phyloP scores from a whole-genome alignment of 2,113 vertebrate genomes.

The Dipodomys stephensi region DNA sequence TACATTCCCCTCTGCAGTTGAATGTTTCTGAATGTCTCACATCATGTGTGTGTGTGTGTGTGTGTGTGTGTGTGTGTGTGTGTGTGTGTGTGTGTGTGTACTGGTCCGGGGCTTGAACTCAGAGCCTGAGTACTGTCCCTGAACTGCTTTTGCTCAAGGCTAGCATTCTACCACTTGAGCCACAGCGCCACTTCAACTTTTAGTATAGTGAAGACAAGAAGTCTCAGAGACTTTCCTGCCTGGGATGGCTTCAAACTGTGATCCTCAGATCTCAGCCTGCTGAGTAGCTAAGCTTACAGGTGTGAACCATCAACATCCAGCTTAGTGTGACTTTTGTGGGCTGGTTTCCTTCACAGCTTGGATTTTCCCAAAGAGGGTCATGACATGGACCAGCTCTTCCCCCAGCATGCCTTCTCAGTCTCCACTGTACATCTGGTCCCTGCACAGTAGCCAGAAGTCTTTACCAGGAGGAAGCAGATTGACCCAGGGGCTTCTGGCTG shows the following conservation, averaged over 20 bases:
- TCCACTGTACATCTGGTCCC: not conserved
- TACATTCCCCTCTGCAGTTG: not conserved
- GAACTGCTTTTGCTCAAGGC: too few species aligned
- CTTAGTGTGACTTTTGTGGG: not conserved
- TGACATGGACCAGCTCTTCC: not conserved
- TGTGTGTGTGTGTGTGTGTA: too few species aligned
- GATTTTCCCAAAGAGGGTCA: not conserved
- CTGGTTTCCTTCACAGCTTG: not conserved
- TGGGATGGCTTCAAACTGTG: too few species aligned
- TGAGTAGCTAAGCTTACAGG: not conserved
- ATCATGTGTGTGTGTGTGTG: too few species aligned
- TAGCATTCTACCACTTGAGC: too few species aligned
- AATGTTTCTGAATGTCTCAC: not conserved
- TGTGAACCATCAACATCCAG: not conserved
- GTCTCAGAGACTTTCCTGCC: too few species aligned
- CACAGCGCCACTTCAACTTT: too few species aligned
- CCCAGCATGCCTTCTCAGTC: not conserved
- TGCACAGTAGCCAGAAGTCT: not conserved
- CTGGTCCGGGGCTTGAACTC: not conserved
- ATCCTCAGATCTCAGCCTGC: too few species aligned
- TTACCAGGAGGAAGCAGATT: too few species aligned
- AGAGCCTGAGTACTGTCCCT: too few species aligned
- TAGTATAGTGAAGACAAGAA: too few species aligned
- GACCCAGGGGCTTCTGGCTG: not conserved
- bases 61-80: too few species aligned